A percentile compares a stretch with the other conserved stretches of the same genome.
Evolutionary conservation across 2,113 vertebrate species (phyloP).

Genomic region (Cepphus grylle): DNA sequence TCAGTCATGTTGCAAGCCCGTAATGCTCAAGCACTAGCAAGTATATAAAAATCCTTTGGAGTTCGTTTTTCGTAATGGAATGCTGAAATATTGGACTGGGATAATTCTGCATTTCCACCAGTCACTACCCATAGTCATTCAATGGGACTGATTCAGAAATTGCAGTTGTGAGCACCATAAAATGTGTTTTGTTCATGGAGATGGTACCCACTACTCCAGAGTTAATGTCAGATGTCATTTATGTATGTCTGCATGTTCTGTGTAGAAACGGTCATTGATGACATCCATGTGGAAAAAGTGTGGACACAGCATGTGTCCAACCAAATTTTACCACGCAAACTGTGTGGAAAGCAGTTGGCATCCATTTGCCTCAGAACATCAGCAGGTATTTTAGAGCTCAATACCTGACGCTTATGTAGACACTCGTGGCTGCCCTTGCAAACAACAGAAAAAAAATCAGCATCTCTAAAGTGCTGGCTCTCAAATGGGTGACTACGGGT

Average conservation of each 20-base stretch:
- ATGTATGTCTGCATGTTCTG: background rate
- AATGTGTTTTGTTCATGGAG: background rate
- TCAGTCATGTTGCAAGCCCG: background rate
- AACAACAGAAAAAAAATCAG: background rate
- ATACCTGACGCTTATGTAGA: background rate
- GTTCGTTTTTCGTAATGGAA: background rate
- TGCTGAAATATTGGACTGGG: background rate
- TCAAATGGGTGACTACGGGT: background rate
- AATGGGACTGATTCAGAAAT: background rate
- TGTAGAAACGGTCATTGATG: background rate
- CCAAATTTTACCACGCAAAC: background rate
- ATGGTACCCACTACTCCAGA: background rate
- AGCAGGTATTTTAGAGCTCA: background rate
- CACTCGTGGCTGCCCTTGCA: background rate
- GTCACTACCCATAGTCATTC: background rate
- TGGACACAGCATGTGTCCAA: background rate
- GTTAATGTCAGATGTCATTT: background rate
- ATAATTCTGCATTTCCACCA: background rate
- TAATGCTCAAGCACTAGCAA: background rate
- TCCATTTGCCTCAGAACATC: background rate
- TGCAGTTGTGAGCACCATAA: background rate
- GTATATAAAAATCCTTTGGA: background rate
- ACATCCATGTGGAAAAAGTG: no score
- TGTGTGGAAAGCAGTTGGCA: background rate
- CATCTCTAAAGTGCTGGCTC: background rate